Percentiles rank a stretch among this genome's conserved stretches.
phyloP scores from a whole-genome alignment of 2,888 invertebrate species.

The Eupithecia inturbata region DNA sequence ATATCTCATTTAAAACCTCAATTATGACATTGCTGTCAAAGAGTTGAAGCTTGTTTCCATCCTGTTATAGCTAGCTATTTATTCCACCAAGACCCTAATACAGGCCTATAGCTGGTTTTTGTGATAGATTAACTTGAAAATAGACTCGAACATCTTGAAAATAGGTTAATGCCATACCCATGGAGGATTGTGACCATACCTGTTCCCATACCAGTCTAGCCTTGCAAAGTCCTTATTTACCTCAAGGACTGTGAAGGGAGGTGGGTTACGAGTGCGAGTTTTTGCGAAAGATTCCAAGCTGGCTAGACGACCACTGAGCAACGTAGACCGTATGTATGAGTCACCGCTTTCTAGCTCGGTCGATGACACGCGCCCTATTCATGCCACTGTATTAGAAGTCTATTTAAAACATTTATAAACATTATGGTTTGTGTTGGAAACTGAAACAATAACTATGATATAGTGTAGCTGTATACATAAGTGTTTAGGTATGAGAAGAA shows the following conservation, averaged over 20 bases:
- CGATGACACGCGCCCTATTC: conserved; percentile 45
- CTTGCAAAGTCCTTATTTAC: conserved; percentile 33
- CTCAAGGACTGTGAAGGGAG: conserved; percentile 33
- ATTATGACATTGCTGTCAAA: background rate
- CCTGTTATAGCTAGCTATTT: background rate
- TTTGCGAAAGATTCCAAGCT: conserved; percentile 35
- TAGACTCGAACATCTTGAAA: background rate
- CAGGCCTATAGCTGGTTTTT: background rate
- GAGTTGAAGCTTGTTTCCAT: background rate
- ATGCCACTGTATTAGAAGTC: conserved; percentile 19
- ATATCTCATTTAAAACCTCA: background rate
- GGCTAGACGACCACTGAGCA: conserved; percentile 25
- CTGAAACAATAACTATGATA: background rate
- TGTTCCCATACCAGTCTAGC: conserved; percentile 8
- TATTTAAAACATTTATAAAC: conserved; percentile 15
- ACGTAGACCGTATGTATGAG: conserved; percentile 23
- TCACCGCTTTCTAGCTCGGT: conserved; percentile 48
- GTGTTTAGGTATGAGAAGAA: background rate
- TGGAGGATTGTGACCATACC: background rate
- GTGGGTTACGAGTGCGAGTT: conserved; percentile 35
- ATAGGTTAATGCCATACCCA: background rate
- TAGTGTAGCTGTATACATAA: background rate
- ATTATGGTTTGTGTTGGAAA: conserved; percentile 3
- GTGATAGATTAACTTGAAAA: background rate
- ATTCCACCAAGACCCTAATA: background rate